Evolutionary conservation across 2,888 invertebrate species (phyloP).

Genomic region (Folsomia candida): DNA sequence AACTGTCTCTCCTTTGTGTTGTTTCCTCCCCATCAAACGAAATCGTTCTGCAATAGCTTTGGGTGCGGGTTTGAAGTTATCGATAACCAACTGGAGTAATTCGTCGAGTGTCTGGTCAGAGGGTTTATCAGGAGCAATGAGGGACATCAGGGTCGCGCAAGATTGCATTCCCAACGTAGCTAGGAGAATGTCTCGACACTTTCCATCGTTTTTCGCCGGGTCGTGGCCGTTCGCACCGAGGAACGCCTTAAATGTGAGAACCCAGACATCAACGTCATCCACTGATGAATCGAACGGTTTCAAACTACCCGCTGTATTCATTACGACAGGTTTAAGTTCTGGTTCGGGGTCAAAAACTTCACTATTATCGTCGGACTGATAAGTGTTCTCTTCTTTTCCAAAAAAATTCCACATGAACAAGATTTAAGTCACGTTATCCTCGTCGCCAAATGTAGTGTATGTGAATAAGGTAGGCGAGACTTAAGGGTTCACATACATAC

Average conservation of each 20-base stretch:
- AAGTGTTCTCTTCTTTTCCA: too few species aligned
- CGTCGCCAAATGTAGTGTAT: too few species aligned
- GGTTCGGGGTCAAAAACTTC: too few species aligned
- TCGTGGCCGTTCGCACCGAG: conserved; percentile 19
- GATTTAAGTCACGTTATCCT: too few species aligned
- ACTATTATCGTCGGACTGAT: too few species aligned
- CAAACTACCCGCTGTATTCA: background rate
- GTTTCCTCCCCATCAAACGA: conserved; percentile 8
- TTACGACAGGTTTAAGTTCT: too few species aligned
- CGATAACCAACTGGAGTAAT: background rate
- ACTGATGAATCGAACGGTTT: conserved; percentile 13
- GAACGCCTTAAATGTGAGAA: conserved; percentile 6
- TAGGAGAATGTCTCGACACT: conserved; percentile 14
- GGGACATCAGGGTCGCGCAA: background rate
- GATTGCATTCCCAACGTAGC: conserved; percentile 11
- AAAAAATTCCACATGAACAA: too few species aligned
- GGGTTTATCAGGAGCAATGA: conserved; percentile 18
- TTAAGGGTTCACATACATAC: too few species aligned
- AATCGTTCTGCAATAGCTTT: conserved; percentile 23
- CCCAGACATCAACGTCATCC: conserved; percentile 23
- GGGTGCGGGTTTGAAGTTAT: conserved; percentile 21
- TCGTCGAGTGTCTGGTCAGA: background rate
- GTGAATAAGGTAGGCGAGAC: too few species aligned
- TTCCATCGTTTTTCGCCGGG: background rate
- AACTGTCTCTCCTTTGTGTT: conserved; percentile 16